Evolutionary conservation across 2,888 invertebrate species (phyloP), one percentile per base, ranked within the genome.

Genomic region (Syritta pipiens): DNA sequence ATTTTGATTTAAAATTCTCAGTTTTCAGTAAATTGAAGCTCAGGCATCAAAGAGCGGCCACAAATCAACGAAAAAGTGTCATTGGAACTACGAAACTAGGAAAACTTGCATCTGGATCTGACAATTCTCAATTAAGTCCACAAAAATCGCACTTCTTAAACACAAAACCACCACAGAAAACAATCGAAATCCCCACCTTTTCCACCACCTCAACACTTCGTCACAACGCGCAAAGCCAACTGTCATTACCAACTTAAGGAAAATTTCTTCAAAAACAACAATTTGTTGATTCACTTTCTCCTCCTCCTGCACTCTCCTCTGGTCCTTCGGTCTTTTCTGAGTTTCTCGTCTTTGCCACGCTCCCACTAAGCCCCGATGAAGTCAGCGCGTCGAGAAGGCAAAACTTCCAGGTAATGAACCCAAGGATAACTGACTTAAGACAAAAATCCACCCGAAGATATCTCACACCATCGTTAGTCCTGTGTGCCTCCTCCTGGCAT

Each of bases 371-470:
- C 68, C 62, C 68, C 49, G 69, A 26, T 7, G 55, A 51, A 59
- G 62, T 65, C 63, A 71, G 46, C 53, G 40, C 48, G 59, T 12
- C 30, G 44, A 65, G 9, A 55, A 30, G 57, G 10, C 67, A 53
- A 79, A 79, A 42, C 60, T 79, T 71, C 44, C 72, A 79, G 79
- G 79, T 79, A 79, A 79, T 79, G 79, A 79, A 79, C 67, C 79
- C 79, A 49, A 74, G 71, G 67, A 79, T 79, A 79, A 79, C 72
- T 68, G 72, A 79, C 79, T 79, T 79, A 79, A 79, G 79, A 74
- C 79, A 79, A 79, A 79, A 79, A 79, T 79, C 79, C 79, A 79
- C 79, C 62, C 60, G 65, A 65, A 55, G 32, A 49, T 17, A 55
- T 57, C 53, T 44, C 51, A 49, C 67, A 37, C 30, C 63, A 48